Evolutionary conservation across 2,888 invertebrate genomes (phyloP).

Genomic region (Chironomus tentans): DNA sequence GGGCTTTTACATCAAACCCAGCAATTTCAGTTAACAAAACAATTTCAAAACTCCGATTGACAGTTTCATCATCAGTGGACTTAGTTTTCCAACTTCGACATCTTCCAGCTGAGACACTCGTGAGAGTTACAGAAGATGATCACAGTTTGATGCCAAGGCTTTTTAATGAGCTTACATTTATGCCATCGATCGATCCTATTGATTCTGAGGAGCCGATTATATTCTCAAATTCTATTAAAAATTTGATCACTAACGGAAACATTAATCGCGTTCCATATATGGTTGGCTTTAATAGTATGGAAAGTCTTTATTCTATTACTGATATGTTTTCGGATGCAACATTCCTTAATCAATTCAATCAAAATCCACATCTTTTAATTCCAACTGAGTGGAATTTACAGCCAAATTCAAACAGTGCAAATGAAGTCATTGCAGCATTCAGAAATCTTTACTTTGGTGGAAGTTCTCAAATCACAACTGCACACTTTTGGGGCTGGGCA

Average conservation of each 20-base stretch:
- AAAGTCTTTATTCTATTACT: not conserved
- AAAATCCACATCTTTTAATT: constrained; percentile 14
- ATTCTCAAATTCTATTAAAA: not conserved
- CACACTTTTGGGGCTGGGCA: not conserved
- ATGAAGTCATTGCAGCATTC: not conserved
- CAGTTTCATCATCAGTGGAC: not conserved
- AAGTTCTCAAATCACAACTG: not conserved
- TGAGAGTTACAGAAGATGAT: not conserved
- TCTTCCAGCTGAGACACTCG: not conserved
- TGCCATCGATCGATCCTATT: constrained; percentile 12
- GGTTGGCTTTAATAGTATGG: constrained; percentile 20
- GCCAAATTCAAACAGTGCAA: not conserved
- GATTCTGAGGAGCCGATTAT: not conserved
- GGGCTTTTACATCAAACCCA: constrained; percentile 1
- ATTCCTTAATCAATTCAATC: constrained; percentile 8
- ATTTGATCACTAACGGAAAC: not conserved
- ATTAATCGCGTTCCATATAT: constrained; percentile 15
- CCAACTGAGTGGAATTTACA: constrained; percentile 21
- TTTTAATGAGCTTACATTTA: not conserved
- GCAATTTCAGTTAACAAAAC: not conserved
- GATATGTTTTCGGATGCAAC: not conserved
- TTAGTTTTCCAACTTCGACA: constrained; percentile 3
- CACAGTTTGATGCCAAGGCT: not conserved
- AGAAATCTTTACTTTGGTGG: constrained; percentile 21
- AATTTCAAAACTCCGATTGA: not conserved